Base-by-base conservation (phyloP, 2,888 invertebrate species). In the Serrognathus titanus region DNA sequence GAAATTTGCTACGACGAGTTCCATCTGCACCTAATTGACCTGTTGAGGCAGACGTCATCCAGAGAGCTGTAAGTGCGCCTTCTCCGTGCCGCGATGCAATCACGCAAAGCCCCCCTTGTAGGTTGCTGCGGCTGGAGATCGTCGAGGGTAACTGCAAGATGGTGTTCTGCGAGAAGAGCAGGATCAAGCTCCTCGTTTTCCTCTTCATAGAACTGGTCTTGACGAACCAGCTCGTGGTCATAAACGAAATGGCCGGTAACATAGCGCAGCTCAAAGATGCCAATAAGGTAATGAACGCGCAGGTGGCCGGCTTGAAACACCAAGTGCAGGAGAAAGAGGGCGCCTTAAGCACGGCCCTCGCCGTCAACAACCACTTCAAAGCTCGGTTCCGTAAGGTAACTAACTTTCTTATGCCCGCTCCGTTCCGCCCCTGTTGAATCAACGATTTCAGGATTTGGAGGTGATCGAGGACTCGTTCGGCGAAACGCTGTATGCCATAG, bases 1-100 rank as follows among this genome's bases (percentile, higher is more conserved):
- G 77, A 77, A 59, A 75, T 77, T 47, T 67, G 70, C 59, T 77
- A 71, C 59, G 66, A 66, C 43, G 77, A 77, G 63, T 71, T 77
- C 52, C 71, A 71, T 55, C 63, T 66, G 7, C 73, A 76, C 60
- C 60, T 77, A 38, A 62, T 76, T 5, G 76, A 76, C 59, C 65
- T 77, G 66, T 62, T 77, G 13, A 66, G 60, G 66, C 72, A 66
- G 71, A 55, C 57, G 3, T 37, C 54, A 13, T 24, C 53, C 4
- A 61, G 64, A 41, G 58, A 69, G 52, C 64, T 66, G 68, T 65
- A 59, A 53, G 60, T 48, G 39, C n/a, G n/a, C 37, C 16, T 16
- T 31, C 4, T 1, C 7, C 7, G 3, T 1, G n/a, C 37, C 45
- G 11, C 9, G 12, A 11, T 10, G 6, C 16, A 8, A 52, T 11